These are phyloP conservation scores for Nomada fucata DNA, from an alignment of 2,888 invertebrate species.

Conservation along the genomic window DNA sequence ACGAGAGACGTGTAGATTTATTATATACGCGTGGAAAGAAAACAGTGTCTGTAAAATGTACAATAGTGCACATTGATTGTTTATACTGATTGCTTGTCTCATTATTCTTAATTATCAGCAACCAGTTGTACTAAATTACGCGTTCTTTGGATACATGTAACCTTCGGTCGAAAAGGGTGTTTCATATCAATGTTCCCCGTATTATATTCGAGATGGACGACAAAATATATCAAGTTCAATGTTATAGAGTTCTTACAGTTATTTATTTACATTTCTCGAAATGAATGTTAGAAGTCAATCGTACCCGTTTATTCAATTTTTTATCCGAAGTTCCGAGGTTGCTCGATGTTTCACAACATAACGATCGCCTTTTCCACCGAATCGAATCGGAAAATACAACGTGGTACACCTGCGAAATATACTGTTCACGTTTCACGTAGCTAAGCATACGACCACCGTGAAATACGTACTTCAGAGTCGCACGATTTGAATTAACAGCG, in stretches of 20 bases:
- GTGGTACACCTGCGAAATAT: conserved; percentile 13
- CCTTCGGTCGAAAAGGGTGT: background rate
- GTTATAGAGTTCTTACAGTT: background rate
- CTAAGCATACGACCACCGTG: background rate
- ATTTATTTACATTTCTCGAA: background rate
- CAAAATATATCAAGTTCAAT: background rate
- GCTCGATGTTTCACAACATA: conserved; percentile 6
- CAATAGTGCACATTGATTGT: conserved; percentile 23
- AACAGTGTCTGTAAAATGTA: background rate
- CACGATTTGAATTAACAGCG: background rate
- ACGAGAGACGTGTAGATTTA: background rate
- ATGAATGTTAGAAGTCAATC: background rate
- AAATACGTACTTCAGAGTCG: background rate
- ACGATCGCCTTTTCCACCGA: conserved; percentile 36
- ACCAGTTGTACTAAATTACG: conserved; percentile 41
- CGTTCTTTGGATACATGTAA: conserved; percentile 45
- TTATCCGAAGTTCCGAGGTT: background rate
- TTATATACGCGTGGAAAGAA: background rate
- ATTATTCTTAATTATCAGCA: conserved; percentile 55
- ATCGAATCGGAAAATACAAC: conserved; percentile 44
- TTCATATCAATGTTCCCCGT: background rate
- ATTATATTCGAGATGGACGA: too few species aligned
- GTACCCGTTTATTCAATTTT: background rate
- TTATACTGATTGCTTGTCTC: conserved; percentile 29
- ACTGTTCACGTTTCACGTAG: conserved; percentile 2